These are phyloP conservation scores for Horisme vitalbata DNA, from an alignment of 2,888 invertebrate genomes.

Conservation along the genomic window DNA sequence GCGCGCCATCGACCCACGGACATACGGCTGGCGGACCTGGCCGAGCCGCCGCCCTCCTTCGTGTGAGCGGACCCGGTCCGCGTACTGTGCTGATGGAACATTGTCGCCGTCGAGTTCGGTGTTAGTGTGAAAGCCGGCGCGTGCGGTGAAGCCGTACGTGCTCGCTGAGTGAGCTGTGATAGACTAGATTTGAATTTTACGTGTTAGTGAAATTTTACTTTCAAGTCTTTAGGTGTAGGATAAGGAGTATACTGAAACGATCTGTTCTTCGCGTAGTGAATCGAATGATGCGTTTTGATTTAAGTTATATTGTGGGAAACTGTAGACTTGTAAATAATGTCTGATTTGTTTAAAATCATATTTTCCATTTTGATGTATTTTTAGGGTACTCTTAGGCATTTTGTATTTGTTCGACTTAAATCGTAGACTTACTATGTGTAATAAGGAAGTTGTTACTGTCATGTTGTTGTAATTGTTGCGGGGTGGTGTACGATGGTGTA, in stretches of 20 bases:
- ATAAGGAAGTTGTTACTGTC: slow-evolving; percentile 63
- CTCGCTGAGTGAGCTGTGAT: slow-evolving; percentile 76
- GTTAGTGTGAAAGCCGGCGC: slow-evolving; percentile 25
- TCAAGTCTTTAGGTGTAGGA: slow-evolving; percentile 67
- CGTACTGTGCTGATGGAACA: slow-evolving; percentile 1
- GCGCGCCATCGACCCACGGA: slow-evolving; percentile 35
- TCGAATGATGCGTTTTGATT: slow-evolving; percentile 48
- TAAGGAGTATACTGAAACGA: slow-evolving; percentile 57
- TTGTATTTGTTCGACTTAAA: slow-evolving; percentile 71
- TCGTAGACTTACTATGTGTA: slow-evolving; percentile 49
- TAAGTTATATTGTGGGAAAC: slow-evolving; percentile 68
- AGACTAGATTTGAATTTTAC: slow-evolving; percentile 73
- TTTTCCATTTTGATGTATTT: slow-evolving; percentile 77
- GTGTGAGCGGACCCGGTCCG: slow-evolving; percentile 29
- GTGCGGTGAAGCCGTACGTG: slow-evolving; percentile 44
- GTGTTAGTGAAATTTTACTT: slow-evolving; percentile 52
- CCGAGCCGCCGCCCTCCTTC: slow-evolving; percentile 40
- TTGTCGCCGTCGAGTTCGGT: neutral
- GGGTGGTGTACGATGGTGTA: slow-evolving; percentile 51
- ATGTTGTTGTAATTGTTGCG: slow-evolving; percentile 66
- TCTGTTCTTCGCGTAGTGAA: slow-evolving; percentile 54
- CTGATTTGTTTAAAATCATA: slow-evolving; percentile 65
- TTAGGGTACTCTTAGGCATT: slow-evolving; percentile 76
- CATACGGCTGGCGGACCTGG: slow-evolving; percentile 29
- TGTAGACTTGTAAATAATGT: slow-evolving; percentile 69